These are phyloP conservation scores for Listrodromus nycthemerus DNA, from an alignment of 2,888 invertebrate species.

Conservation along the genomic window DNA sequence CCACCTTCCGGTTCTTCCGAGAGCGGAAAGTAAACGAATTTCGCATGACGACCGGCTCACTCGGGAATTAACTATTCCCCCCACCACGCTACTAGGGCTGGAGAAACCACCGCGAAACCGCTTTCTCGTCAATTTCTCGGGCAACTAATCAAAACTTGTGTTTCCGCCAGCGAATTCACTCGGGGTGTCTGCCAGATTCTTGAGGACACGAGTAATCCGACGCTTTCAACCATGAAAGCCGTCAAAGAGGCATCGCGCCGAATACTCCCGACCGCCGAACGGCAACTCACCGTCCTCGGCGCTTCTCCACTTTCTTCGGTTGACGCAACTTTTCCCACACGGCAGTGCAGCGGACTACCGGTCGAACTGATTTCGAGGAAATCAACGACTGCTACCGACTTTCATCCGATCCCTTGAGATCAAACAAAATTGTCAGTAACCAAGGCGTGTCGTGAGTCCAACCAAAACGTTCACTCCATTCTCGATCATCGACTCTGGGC, in stretches of 20 bases:
- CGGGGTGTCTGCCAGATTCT: slow-evolving; percentile 48
- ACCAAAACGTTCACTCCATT: no score
- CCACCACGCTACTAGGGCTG: slow-evolving; percentile 15
- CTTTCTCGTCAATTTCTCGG: slow-evolving; percentile 75
- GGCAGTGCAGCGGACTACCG: no score
- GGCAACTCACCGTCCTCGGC: slow-evolving; percentile 11
- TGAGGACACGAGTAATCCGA: slow-evolving; percentile 59
- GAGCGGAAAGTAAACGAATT: slow-evolving; percentile 73
- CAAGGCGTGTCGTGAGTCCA: no score
- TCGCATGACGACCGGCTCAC: slow-evolving; percentile 70
- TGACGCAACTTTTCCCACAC: slow-evolving; percentile 14
- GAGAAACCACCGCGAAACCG: slow-evolving; percentile 61
- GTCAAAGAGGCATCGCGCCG: slow-evolving; percentile 15
- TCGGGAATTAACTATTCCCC: slow-evolving; percentile 73
- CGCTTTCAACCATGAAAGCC: slow-evolving; percentile 48
- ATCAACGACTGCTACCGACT: no score
- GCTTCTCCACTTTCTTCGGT: background rate
- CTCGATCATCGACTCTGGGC: no score
- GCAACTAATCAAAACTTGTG: slow-evolving; percentile 79
- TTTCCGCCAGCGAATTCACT: slow-evolving; percentile 67
- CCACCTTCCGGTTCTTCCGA: slow-evolving; percentile 48
- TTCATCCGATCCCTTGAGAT: no score
- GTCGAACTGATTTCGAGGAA: no score
- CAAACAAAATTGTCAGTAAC: no score
- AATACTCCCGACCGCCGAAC: slow-evolving; percentile 1